Evolutionary conservation across 2,797 vertebrate species (phyloP), one percentile per base, ranked within the genome.

Genomic region (Myotis daubentonii): DNA sequence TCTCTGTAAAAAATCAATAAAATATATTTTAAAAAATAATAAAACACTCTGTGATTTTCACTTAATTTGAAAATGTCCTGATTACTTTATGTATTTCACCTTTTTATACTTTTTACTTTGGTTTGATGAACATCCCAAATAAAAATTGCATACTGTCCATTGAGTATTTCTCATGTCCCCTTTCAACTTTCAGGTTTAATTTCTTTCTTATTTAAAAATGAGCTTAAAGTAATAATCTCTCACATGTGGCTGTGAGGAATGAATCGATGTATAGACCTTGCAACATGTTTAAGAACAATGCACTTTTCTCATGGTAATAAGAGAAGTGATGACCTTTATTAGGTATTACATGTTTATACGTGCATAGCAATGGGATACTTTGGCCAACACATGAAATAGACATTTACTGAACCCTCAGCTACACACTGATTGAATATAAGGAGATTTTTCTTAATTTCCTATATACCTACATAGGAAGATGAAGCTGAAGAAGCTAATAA

Each of bases 161-260:
- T 86, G 23, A 30, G 3, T 76, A 23, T 71, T 89, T 81, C 49
- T 93, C 36, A 47, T 75, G 2, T 23, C 6, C n/a, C 5, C 0
- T 60, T 92, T 87, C 19, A 41, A 9, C 3, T 8, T 47, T 55
- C 44, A 23, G 65, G 12, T 75, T 65, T 53, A 12, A 60, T 62
- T 90, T 93, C 28, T 57, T 51, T 70, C 30, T 87, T 75, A 38
- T 20, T 87, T 76, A 62, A 41, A 87, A 93, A 68, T 93, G 5
- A 68, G 1, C 2, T 84, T 44, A 71, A 85, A 80, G 41, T 44
- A 44, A 5, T 76, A 47, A 47, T 75, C 19, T 41, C 0, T 41
- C 75, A 22, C n/a, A 55, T 41, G 3, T 75, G 80, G 22, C 17
- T 94, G 22, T 91, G 41, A 94, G 25, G 76, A 84, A 83, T n/a